Evolutionary conservation across 1,140 invertebrate species (phyloP), one percentile per base, ranked within the genome.

Genomic region (Drosophila sucinea): DNA sequence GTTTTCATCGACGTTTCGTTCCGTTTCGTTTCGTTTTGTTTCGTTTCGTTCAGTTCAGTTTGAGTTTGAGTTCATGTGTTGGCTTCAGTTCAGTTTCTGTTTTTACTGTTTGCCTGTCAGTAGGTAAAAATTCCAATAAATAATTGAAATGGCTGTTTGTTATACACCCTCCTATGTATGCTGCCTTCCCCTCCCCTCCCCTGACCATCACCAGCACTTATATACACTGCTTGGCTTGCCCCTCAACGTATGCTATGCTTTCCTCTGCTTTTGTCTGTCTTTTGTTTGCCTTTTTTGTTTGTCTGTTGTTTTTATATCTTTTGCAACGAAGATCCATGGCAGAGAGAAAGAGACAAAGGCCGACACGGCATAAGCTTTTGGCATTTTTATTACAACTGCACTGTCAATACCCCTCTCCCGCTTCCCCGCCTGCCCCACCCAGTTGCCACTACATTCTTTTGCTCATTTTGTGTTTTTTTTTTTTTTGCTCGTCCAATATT

Each of bases 81-180:
- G 35, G 70, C 40, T 60, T 73, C 27, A 41, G 51, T 40, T 25
- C 47, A 2, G 44, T 66, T 47, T 81, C 77, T 85, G 81, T 81
- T 84, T 85, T 86, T 74, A 70, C 83, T 87, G 79, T 86, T 85
- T 79, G 79, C 82, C 44, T 86, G 82, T 85, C 83, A 85, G 82
- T 86, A 86, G 83, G 82, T 86, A 86, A 87, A 86, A 86, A 86
- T 86, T 86, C 82, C 82, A 87, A 86, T 86, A 86, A 86, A 86
- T 86, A 86, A 86, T 86, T 86, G 82, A 87, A 86, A 86, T 79
- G 83, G 83, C 73, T 87, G 78, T 68, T 86, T 85, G 79, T 70
- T 86, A 70, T 81, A 62, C 38, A 47, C 11, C 44, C 54, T 51
- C 51, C 51, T 40, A 62, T 8, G 10, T 7, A 1, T 5, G 3